Percentiles rank a stretch among this genome's conserved stretches.
phyloP scores from a whole-genome alignment of 64 coral and sea anemone genomes.

The Stichodactyla helianthus region DNA sequence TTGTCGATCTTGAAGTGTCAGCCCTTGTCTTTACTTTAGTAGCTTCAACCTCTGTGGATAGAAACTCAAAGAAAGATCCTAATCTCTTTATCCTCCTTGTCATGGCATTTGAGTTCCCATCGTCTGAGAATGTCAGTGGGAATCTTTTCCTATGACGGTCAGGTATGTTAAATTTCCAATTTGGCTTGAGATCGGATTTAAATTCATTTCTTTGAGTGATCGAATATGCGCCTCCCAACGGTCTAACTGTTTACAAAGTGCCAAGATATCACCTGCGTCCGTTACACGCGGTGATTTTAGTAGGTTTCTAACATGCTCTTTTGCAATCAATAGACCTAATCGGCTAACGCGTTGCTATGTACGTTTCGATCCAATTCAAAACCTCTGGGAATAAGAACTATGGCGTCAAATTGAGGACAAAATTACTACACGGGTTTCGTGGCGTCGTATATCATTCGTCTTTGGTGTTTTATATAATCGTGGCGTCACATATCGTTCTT shows the following conservation, averaged over 20 bases:
- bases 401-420: too few species aligned
- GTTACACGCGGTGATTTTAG: constrained; percentile 17
- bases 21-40: background rate
- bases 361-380: too few species aligned
- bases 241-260: background rate
- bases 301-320: constrained; percentile 8
- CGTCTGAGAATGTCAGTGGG: background rate
- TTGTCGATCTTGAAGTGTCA: background rate
- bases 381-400: too few species aligned
- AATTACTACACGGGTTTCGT: too few species aligned
- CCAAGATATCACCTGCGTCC: background rate
- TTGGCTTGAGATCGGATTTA: background rate
- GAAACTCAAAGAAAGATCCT: background rate
- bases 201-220: background rate
- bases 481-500: too few species aligned
- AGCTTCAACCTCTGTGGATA: background rate
- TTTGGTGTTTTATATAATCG: too few species aligned
- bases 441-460: too few species aligned
- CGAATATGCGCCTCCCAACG: background rate
- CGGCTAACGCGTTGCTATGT: too few species aligned
- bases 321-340: background rate
- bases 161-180: background rate
- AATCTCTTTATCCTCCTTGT: background rate
- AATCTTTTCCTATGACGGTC: background rate
- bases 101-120: background rate